These are phyloP conservation scores for Dendrolimus kikuchii DNA, from an alignment of 1,140 invertebrate species.

Conservation along the genomic window DNA sequence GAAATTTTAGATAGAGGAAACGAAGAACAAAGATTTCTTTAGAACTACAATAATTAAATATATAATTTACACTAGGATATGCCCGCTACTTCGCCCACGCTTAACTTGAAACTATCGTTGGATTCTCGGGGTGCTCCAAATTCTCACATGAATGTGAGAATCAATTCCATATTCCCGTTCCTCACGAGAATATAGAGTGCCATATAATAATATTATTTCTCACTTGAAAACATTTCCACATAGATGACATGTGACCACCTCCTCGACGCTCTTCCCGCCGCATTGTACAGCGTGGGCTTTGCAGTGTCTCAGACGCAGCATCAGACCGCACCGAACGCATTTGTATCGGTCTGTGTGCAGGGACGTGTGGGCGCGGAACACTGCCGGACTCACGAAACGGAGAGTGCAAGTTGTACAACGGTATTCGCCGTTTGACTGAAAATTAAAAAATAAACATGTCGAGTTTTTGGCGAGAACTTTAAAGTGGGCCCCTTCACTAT, in stretches of 20 bases:
- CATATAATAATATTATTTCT: neutral
- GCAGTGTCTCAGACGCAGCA: slow-evolving; percentile 13
- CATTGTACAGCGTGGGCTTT: slow-evolving; percentile 11
- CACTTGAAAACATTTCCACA: slow-evolving; percentile 42
- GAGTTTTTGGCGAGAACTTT: too few species aligned
- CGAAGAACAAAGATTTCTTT: too few species aligned
- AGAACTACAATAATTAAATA: too few species aligned
- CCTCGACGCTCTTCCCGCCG: neutral
- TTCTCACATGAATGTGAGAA: too few species aligned
- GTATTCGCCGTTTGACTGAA: slow-evolving; percentile 48
- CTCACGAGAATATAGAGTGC: too few species aligned
- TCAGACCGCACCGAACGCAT: slow-evolving; percentile 22
- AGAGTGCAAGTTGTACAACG: slow-evolving; percentile 36
- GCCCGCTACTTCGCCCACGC: too few species aligned
- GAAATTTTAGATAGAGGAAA: too few species aligned
- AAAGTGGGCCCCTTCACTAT: too few species aligned
- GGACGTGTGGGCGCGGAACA: slow-evolving; percentile 27
- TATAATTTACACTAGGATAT: too few species aligned
- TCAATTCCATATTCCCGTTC: too few species aligned
- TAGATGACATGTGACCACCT: slow-evolving; percentile 27
- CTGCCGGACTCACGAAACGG: slow-evolving; percentile 29
- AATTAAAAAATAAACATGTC: slow-evolving; percentile 3
- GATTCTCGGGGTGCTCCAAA: too few species aligned
- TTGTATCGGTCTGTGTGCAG: slow-evolving; percentile 22
- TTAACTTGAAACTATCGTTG: too few species aligned